Base-by-base conservation (phyloP, 2,888 invertebrate genomes). In the Gasteruption jaculator region DNA sequence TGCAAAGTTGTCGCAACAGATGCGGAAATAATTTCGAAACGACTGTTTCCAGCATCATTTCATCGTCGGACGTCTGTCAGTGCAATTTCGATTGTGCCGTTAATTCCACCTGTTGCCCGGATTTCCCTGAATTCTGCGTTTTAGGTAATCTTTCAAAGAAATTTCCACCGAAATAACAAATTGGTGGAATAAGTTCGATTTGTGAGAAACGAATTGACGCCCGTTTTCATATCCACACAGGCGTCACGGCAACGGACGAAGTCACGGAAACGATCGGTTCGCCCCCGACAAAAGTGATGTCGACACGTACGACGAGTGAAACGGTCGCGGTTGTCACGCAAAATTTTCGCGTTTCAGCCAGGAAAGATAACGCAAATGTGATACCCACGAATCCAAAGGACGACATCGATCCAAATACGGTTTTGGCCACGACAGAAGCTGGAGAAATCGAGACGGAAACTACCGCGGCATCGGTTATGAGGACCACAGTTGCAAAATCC, bases 41-140 rank as follows among this genome's bases (percentile, higher is more conserved):
- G 16, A 47, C 43, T 21, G 43, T 48, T 21, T 43, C 53, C 8
- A 54, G 46, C 14, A 33, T 50, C 11, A 32, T 50, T 29, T 43
- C 33, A 14, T 41, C 40, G 2, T 50, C 60, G 1, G 59, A 60
- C 2, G 60, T 66, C 0, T 88, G 87, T 54, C 76, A 77, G 29
- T 88, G 87, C 50, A 71, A 74, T 36, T 52, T 72, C 0, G 59
- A 68, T 1, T 88, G 88, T 52, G 60, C 75, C 1, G 57, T 71
- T 1, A 58, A 64, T 0, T 72, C 72, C 0, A 73, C 73, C 15
- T 89, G 88, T 60, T 89, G 88, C 53, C 74, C 76, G 0, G 86
- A 88, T 65, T 86, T 76, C 61, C 61, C 75, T 2, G 77, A 77
- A 4, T 54, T 75, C 2, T 86, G 86, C 55, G 54, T 77, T 7